Conservation (phyloP, 2,888 invertebrate species). For the Pristionchus arcanus region DNA sequence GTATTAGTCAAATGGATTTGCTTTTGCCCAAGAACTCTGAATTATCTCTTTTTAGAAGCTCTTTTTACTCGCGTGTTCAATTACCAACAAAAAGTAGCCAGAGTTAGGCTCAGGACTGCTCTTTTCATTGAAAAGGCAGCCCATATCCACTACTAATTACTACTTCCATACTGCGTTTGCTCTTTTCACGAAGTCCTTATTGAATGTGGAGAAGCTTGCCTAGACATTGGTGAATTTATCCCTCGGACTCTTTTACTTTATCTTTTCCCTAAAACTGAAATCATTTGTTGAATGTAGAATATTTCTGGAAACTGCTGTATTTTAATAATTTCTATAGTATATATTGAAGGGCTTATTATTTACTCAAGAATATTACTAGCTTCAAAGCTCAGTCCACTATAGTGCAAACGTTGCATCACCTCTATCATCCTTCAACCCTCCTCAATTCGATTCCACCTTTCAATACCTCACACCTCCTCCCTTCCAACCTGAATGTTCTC, state of each 20-base stretch:
- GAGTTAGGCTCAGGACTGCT: no score
- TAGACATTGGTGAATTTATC: neutral
- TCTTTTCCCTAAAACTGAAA: no score
- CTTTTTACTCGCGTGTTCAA: no score
- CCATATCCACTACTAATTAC: slow-evolving; percentile 22
- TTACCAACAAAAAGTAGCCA: no score
- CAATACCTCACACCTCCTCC: slow-evolving; percentile 19
- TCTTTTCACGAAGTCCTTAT: slow-evolving; percentile 6
- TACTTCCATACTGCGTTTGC: neutral
- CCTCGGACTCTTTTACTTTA: neutral
- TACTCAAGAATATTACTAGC: neutral
- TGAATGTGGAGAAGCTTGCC: neutral
- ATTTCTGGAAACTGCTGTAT: no score
- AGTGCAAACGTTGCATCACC: neutral
- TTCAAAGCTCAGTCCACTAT: neutral
- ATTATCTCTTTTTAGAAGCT: no score
- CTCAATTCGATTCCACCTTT: neutral
- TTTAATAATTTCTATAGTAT: no score
- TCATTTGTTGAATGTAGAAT: no score
- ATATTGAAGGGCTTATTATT: no score
- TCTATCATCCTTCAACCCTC: neutral
- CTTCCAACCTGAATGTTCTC: neutral
- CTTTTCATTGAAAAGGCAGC: neutral
- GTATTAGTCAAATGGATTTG: no score
- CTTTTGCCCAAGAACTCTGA: no score